Evolutionary conservation across 2,888 invertebrate genomes (phyloP).

Genomic region (Steinernema carpocapsae): DNA sequence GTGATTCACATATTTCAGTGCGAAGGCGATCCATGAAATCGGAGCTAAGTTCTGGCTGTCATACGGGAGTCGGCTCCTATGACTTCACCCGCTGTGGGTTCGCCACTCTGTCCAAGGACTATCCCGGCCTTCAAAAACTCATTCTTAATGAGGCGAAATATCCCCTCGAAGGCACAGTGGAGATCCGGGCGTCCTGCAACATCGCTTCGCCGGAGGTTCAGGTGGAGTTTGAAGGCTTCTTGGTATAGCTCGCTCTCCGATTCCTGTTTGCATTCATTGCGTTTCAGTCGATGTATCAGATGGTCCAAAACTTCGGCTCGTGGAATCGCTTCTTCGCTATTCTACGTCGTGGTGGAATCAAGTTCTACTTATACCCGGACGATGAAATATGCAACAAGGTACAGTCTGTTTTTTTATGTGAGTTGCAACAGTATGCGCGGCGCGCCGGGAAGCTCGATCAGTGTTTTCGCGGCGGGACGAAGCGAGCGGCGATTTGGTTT

Average conservation of each 20-base stretch:
- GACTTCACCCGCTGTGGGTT: background rate
- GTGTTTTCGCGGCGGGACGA: no score
- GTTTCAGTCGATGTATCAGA: conserved; percentile 30
- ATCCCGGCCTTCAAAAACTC: background rate
- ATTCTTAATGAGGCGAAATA: background rate
- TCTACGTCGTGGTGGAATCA: background rate
- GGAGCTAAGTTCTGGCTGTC: no score
- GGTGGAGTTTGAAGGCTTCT: conserved; percentile 3
- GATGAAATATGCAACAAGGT: conserved; percentile 12
- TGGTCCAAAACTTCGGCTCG: conserved; percentile 28
- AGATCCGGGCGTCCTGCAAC: background rate
- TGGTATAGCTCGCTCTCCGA: background rate
- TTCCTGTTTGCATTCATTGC: background rate
- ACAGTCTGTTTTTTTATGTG: no score
- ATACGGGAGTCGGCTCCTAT: no score
- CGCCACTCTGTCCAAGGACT: background rate
- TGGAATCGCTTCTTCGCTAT: conserved; percentile 4
- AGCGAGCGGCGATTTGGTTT: no score
- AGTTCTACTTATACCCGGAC: conserved; percentile 19
- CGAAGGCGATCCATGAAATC: no score
- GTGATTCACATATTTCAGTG: no score
- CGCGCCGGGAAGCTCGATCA: no score
- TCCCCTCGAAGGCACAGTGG: conserved; percentile 10
- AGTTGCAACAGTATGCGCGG: no score
- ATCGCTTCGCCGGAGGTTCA: background rate